Conservation (phyloP, 1,140 invertebrate genomes). For the Drosophila obscura region DNA sequence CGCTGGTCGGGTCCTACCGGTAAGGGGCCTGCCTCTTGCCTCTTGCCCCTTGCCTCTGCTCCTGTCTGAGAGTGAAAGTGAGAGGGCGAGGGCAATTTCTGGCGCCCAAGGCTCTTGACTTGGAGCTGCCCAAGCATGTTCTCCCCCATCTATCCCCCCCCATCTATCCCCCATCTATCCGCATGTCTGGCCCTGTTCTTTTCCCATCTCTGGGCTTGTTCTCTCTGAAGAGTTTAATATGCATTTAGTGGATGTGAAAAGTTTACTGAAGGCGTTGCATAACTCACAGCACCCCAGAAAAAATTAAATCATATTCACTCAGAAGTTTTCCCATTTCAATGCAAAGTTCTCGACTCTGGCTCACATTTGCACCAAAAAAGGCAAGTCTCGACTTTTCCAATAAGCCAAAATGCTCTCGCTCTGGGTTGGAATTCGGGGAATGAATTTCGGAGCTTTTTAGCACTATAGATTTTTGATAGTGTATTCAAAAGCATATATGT, state of each 20-base stretch:
- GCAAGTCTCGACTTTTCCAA: too few species aligned
- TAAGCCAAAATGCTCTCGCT: too few species aligned
- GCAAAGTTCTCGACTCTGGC: constrained; percentile 6
- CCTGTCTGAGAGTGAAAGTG: constrained; percentile 21
- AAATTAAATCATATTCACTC: constrained; percentile 23
- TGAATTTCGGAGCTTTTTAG: too few species aligned
- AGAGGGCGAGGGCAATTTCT: constrained; percentile 7
- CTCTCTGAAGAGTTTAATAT: constrained; percentile 76
- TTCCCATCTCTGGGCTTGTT: constrained; percentile 6
- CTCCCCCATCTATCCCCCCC: background rate
- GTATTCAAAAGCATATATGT: too few species aligned
- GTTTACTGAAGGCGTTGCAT: constrained; percentile 68
- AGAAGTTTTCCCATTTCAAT: constrained; percentile 27
- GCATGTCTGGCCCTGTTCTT: background rate
- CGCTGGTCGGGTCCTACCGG: too few species aligned
- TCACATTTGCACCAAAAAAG: too few species aligned
- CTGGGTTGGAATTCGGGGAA: too few species aligned
- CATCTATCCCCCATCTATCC: background rate
- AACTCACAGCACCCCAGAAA: constrained; percentile 20
- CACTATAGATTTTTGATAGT: too few species aligned
- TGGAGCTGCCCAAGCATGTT: constrained; percentile 65
- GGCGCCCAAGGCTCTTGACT: constrained; percentile 68
- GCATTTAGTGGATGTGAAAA: constrained; percentile 79
- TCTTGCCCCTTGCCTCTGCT: too few species aligned
- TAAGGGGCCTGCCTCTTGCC: too few species aligned